Evolutionary conservation across 92 coral and sea anemone genomes (phyloP), one percentile per base, ranked within the genome.

Genomic region (Isaurus tuberculatus): DNA sequence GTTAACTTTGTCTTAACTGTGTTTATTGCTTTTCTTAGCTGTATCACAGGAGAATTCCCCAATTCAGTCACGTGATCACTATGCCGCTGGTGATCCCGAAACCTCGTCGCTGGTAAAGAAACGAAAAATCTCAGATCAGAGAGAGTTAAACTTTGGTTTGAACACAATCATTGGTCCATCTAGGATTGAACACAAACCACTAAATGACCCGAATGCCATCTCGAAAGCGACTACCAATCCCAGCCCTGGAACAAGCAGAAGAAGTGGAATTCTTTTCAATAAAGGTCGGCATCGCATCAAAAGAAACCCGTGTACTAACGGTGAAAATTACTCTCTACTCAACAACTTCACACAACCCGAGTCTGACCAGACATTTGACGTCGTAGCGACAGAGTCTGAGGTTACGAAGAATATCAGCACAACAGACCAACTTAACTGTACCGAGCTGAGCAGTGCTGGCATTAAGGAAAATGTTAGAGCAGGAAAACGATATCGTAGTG

Each of bases 221-320:
- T 81, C 96, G 44, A 89, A 92, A 32, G 90, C 97, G 28, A 92
- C 91, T 68, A 91, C 99, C 19, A 97, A 97, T 80, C 99, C 99
- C 33, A 91, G 99, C 40, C 99, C 99, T 15, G 99, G 99, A 13
- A 97, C 98, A 63, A 97, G 98, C 80, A 93, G 99, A n/a, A 94
- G 99, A 31, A 97, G 99, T 78, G 99, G 99, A 5, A 97, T 97
- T 65, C 89, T 97, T 40, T 97, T 97, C 86, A 97, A 97, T 75
- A 97, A 97, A 84, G 98, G 98, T 23, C 91, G 98, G 60, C 90
- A 91, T 85, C 81, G 99, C 5, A 98, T 92, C 22, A 90, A 98
- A 63, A 93, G 95, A 67, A 97, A 97, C 73, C 88, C 94, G 19
- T 90, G 88, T 31, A 91, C 91, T 8, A 84, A 87, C 22, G 94